A percentile compares a stretch with the other conserved stretches of the same genome.
These are phyloP conservation scores for Orestias chungarensis DNA, from an alignment of 2,797 vertebrate genomes.

Conservation along the genomic window DNA sequence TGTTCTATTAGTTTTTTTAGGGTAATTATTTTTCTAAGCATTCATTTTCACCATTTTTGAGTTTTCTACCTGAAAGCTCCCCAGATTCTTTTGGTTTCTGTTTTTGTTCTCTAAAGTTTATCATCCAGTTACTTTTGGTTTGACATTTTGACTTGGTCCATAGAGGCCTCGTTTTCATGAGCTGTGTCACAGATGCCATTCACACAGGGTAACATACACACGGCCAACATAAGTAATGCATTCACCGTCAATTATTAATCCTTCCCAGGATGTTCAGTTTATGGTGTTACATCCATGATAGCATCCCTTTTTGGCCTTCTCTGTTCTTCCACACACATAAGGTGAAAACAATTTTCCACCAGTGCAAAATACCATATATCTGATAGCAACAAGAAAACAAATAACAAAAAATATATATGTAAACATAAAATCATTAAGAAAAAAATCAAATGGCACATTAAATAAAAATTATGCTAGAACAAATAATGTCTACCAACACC, in stretches of 20 bases:
- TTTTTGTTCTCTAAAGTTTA: conserved; percentile 13
- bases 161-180: conserved; percentile 30
- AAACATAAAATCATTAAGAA: conserved; percentile 34
- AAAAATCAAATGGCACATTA: conserved; percentile 65
- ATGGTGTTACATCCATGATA: conserved; percentile 17
- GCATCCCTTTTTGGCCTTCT: conserved; percentile 32
- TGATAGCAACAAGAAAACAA: conserved; percentile 64
- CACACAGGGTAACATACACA: conserved; percentile 44
- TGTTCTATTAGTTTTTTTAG: neutral
- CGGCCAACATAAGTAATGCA: conserved; percentile 23
- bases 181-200: conserved; percentile 44
- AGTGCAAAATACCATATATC: conserved; percentile 73
- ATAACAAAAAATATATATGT: conserved; percentile 45
- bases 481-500: conserved; percentile 25
- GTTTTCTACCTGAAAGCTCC: conserved; percentile 26
- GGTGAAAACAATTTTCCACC: conserved; percentile 70
- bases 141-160: conserved; percentile 43
- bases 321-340: conserved; percentile 41
- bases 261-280: conserved; percentile 13
- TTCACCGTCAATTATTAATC: conserved; percentile 26
- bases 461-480: conserved; percentile 56
- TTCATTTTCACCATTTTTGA: conserved; percentile 21
- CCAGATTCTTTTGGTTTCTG: conserved; percentile 43
- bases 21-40: conserved; percentile 39
- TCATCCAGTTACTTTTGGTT: conserved; percentile 29